Conservation (phyloP, 2,113 vertebrate species). For the Clarias batrachus region DNA sequence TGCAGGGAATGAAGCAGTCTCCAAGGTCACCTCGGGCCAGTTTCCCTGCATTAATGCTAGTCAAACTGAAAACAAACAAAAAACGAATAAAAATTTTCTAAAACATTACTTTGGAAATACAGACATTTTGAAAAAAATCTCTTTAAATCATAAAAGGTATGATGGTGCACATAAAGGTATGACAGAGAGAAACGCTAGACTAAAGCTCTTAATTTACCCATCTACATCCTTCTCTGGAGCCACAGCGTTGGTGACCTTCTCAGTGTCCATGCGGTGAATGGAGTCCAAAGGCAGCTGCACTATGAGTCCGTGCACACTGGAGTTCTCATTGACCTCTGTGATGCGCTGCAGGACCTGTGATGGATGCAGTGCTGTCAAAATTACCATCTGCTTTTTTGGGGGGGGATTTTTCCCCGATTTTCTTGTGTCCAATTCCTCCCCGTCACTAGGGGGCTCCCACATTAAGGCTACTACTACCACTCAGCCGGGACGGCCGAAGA, state of each 20-base stretch:
- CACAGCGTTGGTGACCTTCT: constrained; percentile 87
- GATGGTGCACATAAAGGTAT: not conserved
- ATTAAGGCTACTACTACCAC: too few species aligned
- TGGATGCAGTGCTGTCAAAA: too few species aligned
- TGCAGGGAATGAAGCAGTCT: constrained; percentile 95
- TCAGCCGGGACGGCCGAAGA: too few species aligned
- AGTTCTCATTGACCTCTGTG: constrained; percentile 84
- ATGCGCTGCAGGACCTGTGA: constrained; percentile 83
- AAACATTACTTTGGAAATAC: not conserved
- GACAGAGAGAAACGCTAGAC: not conserved
- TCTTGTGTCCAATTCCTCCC: too few species aligned
- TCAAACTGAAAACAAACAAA: constrained; percentile 74
- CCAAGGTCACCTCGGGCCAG: constrained; percentile 90
- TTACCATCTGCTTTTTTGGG: not conserved
- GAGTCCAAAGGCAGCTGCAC: constrained; percentile 95
- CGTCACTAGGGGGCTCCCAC: too few species aligned
- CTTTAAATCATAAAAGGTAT: not conserved
- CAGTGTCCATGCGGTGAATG: constrained; percentile 83
- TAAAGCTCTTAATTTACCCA: constrained; percentile 74
- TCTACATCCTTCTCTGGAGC: constrained; percentile 94
- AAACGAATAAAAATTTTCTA: constrained; percentile 59
- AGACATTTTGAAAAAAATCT: not conserved
- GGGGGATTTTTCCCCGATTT: too few species aligned
- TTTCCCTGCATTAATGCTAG: constrained; percentile 91
- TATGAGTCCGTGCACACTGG: constrained; percentile 86